phyloP scores from a whole-genome alignment of 2,888 invertebrate species.

The Diarsia rubi region DNA sequence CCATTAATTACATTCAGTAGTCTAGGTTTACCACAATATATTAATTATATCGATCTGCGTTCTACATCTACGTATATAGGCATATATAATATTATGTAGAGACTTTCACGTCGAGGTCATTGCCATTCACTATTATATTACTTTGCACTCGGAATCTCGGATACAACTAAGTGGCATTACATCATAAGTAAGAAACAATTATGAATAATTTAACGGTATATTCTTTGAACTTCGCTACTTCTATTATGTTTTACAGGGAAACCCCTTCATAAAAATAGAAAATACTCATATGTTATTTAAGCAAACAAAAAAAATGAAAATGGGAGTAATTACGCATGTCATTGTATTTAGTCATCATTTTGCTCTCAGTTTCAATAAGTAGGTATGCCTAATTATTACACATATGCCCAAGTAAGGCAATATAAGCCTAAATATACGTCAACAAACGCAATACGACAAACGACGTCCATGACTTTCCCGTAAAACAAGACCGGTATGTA shows the following conservation, averaged over 20 bases:
- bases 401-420: neutral
- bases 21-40: neutral
- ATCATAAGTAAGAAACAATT: constrained; percentile 1
- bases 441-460: constrained; percentile 92
- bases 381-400: neutral
- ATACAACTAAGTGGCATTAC: neutral
- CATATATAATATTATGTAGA: constrained; percentile 13
- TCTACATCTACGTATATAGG: constrained; percentile 8
- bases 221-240: neutral
- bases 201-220: neutral
- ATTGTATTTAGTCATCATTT: no score
- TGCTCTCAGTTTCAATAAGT: neutral
- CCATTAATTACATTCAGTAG: constrained; percentile 15
- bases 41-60: constrained; percentile 8
- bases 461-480: constrained; percentile 37
- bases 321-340: no score
- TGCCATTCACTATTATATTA: constrained; percentile 27
- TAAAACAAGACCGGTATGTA: constrained; percentile 22
- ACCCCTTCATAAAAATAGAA: neutral
- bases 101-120: constrained; percentile 59
- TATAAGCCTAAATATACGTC: neutral
- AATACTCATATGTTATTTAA: no score
- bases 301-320: no score
- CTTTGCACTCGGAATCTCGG: neutral
- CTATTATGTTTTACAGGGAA: neutral